Conservation (phyloP, 1,140 invertebrate species). For the Lucilia sericata region DNA sequence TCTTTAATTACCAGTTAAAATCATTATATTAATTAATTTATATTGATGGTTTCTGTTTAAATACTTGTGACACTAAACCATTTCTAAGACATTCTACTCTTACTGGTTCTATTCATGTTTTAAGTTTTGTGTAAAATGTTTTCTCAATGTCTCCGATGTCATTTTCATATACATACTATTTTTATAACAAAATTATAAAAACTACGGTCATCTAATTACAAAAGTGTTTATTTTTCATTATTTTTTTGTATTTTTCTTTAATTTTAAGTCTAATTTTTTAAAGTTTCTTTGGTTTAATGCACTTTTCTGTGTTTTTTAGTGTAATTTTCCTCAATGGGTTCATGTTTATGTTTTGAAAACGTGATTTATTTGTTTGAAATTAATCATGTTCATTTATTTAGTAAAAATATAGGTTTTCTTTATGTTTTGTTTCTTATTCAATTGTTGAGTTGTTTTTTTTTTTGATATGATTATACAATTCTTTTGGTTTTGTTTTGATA, state of each 20-base stretch:
- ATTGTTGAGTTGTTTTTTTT: not conserved
- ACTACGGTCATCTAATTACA: not conserved
- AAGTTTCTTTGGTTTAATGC: not conserved
- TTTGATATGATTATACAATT: no score
- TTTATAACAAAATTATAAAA: not conserved
- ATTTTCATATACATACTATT: not conserved
- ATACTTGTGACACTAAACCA: not conserved
- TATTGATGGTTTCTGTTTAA: not conserved
- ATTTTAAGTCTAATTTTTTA: not conserved
- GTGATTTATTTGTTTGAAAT: not conserved
- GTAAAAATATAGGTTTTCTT: not conserved
- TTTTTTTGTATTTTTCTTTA: not conserved
- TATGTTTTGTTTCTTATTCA: not conserved
- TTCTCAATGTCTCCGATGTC: not conserved
- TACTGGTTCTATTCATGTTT: not conserved
- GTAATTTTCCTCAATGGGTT: not conserved
- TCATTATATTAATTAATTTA: not conserved
- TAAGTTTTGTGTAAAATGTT: not conserved
- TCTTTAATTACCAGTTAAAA: not conserved
- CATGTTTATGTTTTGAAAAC: not conserved
- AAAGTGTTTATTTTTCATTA: constrained; percentile 9
- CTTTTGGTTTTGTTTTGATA: no score
- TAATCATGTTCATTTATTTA: not conserved
- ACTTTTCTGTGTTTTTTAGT: not conserved
- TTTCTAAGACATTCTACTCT: not conserved